Evolutionary conservation across 2,888 invertebrate genomes (phyloP), one percentile per base, ranked within the genome.

Genomic region (Acleris cristana): DNA sequence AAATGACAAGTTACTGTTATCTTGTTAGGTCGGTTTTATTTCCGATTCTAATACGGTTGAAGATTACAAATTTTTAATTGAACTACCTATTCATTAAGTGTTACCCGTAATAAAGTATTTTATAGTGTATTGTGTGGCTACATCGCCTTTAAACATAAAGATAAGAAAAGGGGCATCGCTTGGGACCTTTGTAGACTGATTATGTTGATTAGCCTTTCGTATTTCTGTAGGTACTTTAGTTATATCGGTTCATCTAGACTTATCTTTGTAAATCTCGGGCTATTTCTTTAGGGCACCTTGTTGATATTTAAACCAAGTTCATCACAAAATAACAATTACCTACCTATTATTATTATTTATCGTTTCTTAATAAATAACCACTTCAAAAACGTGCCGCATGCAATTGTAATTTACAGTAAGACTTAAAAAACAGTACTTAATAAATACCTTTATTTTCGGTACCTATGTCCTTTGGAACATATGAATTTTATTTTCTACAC

Each of bases 1-100:
- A 70, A 69, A 65, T 71, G 57, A 62, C 60, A 69, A 62, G 69
- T 68, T 69, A 69, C 65, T 69, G 67, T 65, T 61, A 54, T 63
- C 63, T 66, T 51, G 55, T 69, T 65, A 61, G 52, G 52, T 45
- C 52, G 18, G 34, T 64, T 57, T 59, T 45, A 44, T 62, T 62
- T 62, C 61, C 49, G 61, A 58, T 23, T 65, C 48, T 49, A 45
- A 45, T 19, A 49, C 30, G 66, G 30, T n/a, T 48, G 48, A 14
- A 49, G 48, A 53, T 58, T 52, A 53, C 53, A 53, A 62, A 56
- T 56, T 49, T 49, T n/a, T 45, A 52, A 66, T 48, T 54, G 53
- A 59, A n/a, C 30, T 53, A 59, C 14, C 30, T 53, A 53, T 48
- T 30, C 14, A 44, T 54, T 48, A 10, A 48, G 44, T 30, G 16